Percentiles rank a stretch among this genome's conserved stretches.
Conservation (phyloP, 1,140 invertebrate species). For the Ditylenchus dipsaci region DNA sequence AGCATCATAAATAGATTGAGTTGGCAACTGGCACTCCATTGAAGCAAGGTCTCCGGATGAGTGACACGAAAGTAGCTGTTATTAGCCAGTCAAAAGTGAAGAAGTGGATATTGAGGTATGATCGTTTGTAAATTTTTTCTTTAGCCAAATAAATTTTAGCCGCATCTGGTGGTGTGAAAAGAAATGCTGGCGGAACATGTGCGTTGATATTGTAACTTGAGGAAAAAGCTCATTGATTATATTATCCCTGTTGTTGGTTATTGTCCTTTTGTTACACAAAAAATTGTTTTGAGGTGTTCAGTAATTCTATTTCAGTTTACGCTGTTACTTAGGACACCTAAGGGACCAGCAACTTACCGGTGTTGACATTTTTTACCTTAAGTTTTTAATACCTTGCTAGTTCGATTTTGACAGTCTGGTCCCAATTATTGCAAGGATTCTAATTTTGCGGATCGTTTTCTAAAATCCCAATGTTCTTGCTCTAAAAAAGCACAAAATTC, state of each 20-base stretch:
- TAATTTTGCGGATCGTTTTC: no score
- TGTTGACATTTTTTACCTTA: no score
- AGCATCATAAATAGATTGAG: constrained; percentile 73
- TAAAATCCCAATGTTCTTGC: no score
- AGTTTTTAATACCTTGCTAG: no score
- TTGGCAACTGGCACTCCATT: constrained; percentile 50
- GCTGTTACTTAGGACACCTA: not conserved
- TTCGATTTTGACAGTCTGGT: no score
- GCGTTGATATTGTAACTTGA: no score
- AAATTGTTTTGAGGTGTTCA: not conserved
- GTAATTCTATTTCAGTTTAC: not conserved
- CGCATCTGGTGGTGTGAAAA: no score
- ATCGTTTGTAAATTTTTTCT: no score
- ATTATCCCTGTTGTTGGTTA: not conserved
- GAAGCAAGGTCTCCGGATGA: not conserved
- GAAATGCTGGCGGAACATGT: no score
- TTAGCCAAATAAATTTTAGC: no score
- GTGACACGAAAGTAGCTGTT: not conserved
- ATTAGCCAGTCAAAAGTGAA: constrained; percentile 15
- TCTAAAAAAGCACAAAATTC: no score
- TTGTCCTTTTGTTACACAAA: not conserved
- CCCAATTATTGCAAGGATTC: no score
- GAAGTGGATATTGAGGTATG: constrained; percentile 22
- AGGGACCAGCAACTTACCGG: not conserved
- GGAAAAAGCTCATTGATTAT: not conserved